These are phyloP conservation scores for Drosophila chauvacae DNA, from an alignment of 1,140 invertebrate genomes.

Conservation along the genomic window DNA sequence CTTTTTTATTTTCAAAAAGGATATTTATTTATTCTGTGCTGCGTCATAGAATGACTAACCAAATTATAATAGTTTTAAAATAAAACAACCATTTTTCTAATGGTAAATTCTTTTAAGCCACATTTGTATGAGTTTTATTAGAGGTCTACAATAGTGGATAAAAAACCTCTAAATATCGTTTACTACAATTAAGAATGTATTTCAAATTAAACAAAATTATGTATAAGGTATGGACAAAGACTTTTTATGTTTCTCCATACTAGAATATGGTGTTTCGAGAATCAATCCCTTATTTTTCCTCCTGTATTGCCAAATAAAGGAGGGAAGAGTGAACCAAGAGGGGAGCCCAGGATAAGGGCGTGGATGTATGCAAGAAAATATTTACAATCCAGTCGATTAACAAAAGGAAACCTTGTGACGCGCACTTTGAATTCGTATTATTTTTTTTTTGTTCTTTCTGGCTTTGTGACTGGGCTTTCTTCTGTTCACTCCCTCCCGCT, in stretches of 20 bases:
- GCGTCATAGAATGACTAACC: background rate
- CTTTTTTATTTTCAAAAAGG: background rate
- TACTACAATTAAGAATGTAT: too few relatives aligned
- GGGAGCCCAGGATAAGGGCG: conserved; percentile 6
- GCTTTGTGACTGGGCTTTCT: conserved; percentile 16
- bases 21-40: background rate
- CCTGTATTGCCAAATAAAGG: background rate
- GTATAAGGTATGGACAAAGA: background rate
- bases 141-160: too few relatives aligned
- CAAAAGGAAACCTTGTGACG: conserved; percentile 80
- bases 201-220: background rate
- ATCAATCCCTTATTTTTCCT: background rate
- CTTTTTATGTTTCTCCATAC: background rate
- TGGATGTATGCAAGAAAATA: conserved; percentile 66
- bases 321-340: background rate
- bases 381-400: conserved; percentile 83
- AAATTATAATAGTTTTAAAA: background rate
- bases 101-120: too few relatives aligned
- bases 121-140: too few relatives aligned
- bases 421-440: conserved; percentile 67
- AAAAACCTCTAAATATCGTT: background rate
- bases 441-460: conserved; percentile 42
- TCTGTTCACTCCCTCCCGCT: conserved; percentile 28
- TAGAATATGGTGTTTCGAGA: background rate
- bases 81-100: too few relatives aligned